Evolutionary conservation across 2,888 invertebrate genomes (phyloP).

Genomic region (Agonopterix alstromeriana): DNA sequence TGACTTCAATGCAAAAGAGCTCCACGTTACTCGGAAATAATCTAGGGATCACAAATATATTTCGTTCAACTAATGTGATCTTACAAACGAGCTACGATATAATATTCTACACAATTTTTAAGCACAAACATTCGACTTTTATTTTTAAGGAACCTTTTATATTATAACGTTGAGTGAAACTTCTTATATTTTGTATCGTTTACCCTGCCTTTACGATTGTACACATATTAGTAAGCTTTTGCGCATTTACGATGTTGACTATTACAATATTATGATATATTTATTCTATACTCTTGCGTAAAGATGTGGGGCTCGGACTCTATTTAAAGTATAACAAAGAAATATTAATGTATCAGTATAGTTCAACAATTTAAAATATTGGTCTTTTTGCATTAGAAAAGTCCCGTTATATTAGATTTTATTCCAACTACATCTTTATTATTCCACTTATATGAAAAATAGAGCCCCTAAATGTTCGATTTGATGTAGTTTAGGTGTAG

Average conservation of each 20-base stretch:
- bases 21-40: slow-evolving; percentile 15
- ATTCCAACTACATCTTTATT: no score
- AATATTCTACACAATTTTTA: slow-evolving; percentile 23
- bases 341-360: no score
- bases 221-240: slow-evolving; percentile 62
- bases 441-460: slow-evolving; percentile 7
- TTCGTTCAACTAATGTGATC: slow-evolving; percentile 24
- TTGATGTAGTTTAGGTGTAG: slow-evolving; percentile 53
- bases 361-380: no score
- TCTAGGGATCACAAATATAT: slow-evolving; percentile 9
- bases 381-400: no score
- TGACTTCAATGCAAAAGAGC: slow-evolving; percentile 5
- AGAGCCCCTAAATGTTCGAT: slow-evolving; percentile 54
- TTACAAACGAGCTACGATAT: slow-evolving; percentile 25
- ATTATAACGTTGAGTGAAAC: slow-evolving; percentile 22
- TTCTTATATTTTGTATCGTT: slow-evolving; percentile 64
- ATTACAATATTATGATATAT: slow-evolving; percentile 50
- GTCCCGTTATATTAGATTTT: no score
- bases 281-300: slow-evolving; percentile 36
- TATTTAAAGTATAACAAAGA: no score
- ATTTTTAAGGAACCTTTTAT: slow-evolving; percentile 31
- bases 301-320: slow-evolving; percentile 25
- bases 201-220: slow-evolving; percentile 56
- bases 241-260: slow-evolving; percentile 73
- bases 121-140: slow-evolving; percentile 34